Base-by-base conservation (phyloP, 1,140 invertebrate species). In the Coelopa frigida region DNA sequence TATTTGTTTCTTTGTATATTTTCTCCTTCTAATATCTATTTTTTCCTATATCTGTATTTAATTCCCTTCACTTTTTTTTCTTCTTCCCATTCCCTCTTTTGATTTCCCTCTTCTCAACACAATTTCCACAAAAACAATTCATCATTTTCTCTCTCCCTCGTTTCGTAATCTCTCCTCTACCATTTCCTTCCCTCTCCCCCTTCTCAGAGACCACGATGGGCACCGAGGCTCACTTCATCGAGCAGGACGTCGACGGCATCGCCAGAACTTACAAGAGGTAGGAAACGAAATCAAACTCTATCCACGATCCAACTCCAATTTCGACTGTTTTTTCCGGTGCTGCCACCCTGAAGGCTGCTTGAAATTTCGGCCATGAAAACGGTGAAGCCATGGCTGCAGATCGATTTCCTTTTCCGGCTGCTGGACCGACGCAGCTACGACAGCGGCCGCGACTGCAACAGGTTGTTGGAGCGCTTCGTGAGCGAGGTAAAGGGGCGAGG, bases 161-260 rank as follows among this genome's bases (percentile, higher is more conserved):
- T 24, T 8, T 36, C 14, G n/a, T n/a, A n/a, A 8, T 37, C 26
- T 35, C 7, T 29, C 12, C 40, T 36, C 6, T 8, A 39, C 26
- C 36, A 6, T 29, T 12, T 43, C 40, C 7, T 37, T 8, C 15
- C 23, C 23, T 24, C 3, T 14, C 23, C 14, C 18, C 49, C 8
- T 48, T 53, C 55, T 15, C 49, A 66, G 63, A 61, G 27, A 66
- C 63, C 32, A 61, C 63, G 17, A 66, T 66, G 62, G 63, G 62
- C 15, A 63, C 60, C 0, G 58, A 57, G 27, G 66, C 63, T 1
- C 59, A 56, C 48, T 66, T 66, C 17, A 58, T 57, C 0, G 51
- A 62, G 46, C 48, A 56, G 4, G 63, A 66, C 46, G 58, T 60
- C 18, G 53, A 56, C 0, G 50, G 60, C 35, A 66, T 66, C 23